Evolutionary conservation across 1,140 invertebrate species (phyloP), one percentile per base, ranked within the genome.

Genomic region (Rhagoletis pomonella): DNA sequence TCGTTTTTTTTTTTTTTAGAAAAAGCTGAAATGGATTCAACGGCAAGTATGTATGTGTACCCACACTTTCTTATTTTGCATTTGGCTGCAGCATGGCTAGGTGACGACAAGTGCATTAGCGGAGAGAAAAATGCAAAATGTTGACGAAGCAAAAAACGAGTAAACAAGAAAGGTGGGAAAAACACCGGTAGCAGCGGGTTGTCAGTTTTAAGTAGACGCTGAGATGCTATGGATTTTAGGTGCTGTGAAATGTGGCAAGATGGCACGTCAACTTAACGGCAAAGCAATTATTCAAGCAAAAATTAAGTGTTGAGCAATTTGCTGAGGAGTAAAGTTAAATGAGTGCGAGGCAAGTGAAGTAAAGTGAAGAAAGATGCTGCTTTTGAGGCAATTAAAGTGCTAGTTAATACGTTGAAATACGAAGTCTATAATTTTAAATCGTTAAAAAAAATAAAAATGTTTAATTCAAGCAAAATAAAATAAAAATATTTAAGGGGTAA

Each of bases 191-290:
- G 73, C 73, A 81, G 73, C 73, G 55, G n/a, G 55, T 47, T 55
- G 73, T 81, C 73, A 81, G 73, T 55, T 44, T 55, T 81, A 81
- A 81, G 73, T 81, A 81, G 73, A 81, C 47, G n/a, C n/a, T 55
- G 73, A 55, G 19, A 81, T 55, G 73, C 73, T 7, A 81, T 29
- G 50, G 73, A 55, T 81, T 81, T 81, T 55, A 58, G 47, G 47
- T 81, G 73, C 17, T 42, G 19, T 81, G 47, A 55, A 50, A 17
- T 55, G 47, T 81, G 73, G 47, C 47, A 10, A 81, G 73, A 50
- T 55, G 73, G 47, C 73, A 81, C 47, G 73, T 55, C 73, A 81
- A 55, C 47, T 81, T 55, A 19, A 55, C 19, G 47, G 19, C 73
- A 29, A 55, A 81, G 73, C 19, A 81, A 81, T 81, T 81, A 81